phyloP scores from a whole-genome alignment of 2,113 vertebrate species.

The Channa argus region DNA sequence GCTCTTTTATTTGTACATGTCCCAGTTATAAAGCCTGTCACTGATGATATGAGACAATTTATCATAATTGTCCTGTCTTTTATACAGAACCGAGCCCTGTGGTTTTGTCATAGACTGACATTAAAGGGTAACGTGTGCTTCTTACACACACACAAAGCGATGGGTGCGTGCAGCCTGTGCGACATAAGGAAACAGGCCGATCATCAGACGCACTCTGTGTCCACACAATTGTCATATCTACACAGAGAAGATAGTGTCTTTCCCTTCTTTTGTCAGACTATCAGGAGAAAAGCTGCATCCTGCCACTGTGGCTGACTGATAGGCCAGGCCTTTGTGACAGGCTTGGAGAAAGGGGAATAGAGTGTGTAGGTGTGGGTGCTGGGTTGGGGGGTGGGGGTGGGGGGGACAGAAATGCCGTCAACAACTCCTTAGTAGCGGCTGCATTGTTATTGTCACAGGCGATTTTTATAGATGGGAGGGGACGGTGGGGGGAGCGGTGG shows the following conservation, averaged over 20 bases:
- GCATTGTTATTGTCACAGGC: conserved; percentile 80
- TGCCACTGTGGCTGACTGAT: conserved; percentile 76
- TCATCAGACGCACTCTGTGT: conserved; percentile 52
- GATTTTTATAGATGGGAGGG: conserved; percentile 75
- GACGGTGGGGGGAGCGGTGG: neutral
- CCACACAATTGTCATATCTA: conserved; percentile 71
- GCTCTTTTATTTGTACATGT: conserved; percentile 13
- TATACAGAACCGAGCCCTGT: too few relatives aligned
- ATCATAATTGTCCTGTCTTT: conserved; percentile 16
- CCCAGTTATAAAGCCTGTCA: conserved; percentile 13
- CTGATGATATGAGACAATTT: conserved; percentile 12
- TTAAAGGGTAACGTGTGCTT: too few relatives aligned
- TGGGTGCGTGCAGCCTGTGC: conserved; percentile 48
- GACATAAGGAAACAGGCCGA: conserved; percentile 55
- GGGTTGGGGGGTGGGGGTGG: conserved; percentile 12
- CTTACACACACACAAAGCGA: conserved; percentile 19
- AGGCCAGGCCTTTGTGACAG: conserved; percentile 67
- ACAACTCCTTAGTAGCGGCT: conserved; percentile 61
- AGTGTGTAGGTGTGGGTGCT: conserved; percentile 23
- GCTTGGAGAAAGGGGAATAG: neutral
- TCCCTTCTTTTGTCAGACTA: conserved; percentile 61
- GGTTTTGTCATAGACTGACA: neutral
- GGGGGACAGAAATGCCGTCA: conserved; percentile 56
- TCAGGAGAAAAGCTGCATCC: conserved; percentile 68
- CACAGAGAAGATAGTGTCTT: conserved; percentile 64